Evolutionary conservation across 2,888 invertebrate genomes (phyloP).

Genomic region (Phyllotreta striolata): DNA sequence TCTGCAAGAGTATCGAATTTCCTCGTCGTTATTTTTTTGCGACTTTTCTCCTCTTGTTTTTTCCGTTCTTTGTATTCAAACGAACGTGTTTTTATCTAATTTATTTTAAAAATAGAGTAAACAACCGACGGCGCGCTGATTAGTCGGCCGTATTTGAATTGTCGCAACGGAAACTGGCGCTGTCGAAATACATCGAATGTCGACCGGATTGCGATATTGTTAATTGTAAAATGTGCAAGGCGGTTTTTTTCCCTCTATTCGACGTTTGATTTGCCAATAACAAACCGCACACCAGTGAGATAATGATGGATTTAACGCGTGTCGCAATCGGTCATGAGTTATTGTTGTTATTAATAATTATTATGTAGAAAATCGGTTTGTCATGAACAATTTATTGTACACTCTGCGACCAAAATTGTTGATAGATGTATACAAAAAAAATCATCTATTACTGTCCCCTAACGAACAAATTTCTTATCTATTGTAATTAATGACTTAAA

Average conservation of each 20-base stretch:
- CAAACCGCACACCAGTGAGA: background rate
- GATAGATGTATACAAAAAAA: no score
- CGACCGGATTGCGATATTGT: slow-evolving; percentile 29
- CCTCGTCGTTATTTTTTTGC: no score
- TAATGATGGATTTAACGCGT: background rate
- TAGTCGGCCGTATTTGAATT: slow-evolving; percentile 28
- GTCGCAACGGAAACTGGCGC: slow-evolving; percentile 27
- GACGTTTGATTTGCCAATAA: slow-evolving; percentile 6
- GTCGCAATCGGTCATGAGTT: no score
- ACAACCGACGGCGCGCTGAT: slow-evolving; percentile 29
- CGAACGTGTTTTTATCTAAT: slow-evolving; percentile 21
- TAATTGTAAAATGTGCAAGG: background rate
- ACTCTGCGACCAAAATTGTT: no score
- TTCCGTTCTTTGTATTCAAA: slow-evolving; percentile 8
- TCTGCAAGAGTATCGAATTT: no score
- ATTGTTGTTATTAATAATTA: no score
- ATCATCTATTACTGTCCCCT: no score
- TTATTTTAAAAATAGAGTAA: slow-evolving; percentile 26
- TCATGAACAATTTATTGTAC: no score
- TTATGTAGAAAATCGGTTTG: no score
- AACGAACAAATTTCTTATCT: no score
- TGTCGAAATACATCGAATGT: slow-evolving; percentile 2
- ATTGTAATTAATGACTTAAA: no score
- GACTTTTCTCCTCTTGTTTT: background rate
- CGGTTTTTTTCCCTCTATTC: slow-evolving; percentile 1